Evolutionary conservation across 2,888 invertebrate genomes (phyloP).

Genomic region (Hedychridium roseum): DNA sequence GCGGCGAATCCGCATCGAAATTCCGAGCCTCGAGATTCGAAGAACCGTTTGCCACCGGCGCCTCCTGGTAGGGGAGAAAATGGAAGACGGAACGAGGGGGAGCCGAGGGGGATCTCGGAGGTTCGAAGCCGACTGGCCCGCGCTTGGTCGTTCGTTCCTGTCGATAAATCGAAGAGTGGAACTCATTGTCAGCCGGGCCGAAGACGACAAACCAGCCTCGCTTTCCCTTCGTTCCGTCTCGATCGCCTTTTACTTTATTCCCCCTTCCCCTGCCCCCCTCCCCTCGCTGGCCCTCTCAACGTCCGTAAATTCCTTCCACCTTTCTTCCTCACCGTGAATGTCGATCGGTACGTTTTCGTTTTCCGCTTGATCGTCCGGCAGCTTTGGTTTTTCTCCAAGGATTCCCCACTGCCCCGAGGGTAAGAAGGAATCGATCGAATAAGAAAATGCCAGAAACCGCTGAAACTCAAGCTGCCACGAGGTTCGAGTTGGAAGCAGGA

Average conservation of each 20-base stretch:
- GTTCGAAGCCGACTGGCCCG: slow-evolving; percentile 11
- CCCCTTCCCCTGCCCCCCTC: neutral
- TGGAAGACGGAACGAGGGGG: no score
- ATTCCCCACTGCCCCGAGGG: neutral
- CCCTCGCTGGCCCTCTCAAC: no score
- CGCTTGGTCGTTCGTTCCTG: slow-evolving; percentile 17
- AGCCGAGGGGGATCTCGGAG: slow-evolving; percentile 11
- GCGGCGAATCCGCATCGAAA: neutral
- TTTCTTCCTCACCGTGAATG: no score
- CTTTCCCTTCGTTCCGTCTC: slow-evolving; percentile 13
- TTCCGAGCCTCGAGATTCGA: neutral
- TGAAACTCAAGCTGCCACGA: no score
- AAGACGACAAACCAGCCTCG: slow-evolving; percentile 26
- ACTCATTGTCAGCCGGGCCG: slow-evolving; percentile 31
- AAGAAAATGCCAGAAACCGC: no score
- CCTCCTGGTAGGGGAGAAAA: neutral
- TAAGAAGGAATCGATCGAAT: no score
- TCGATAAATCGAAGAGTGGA: slow-evolving; percentile 38
- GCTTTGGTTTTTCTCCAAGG: neutral
- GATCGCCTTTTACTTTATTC: neutral
- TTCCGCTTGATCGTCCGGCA: neutral
- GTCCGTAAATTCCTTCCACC: no score
- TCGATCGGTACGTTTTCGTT: no score
- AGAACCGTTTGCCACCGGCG: neutral
- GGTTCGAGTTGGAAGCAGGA: no score